phyloP scores from a whole-genome alignment of 2,113 vertebrate species.

The Sturnira hondurensis region DNA sequence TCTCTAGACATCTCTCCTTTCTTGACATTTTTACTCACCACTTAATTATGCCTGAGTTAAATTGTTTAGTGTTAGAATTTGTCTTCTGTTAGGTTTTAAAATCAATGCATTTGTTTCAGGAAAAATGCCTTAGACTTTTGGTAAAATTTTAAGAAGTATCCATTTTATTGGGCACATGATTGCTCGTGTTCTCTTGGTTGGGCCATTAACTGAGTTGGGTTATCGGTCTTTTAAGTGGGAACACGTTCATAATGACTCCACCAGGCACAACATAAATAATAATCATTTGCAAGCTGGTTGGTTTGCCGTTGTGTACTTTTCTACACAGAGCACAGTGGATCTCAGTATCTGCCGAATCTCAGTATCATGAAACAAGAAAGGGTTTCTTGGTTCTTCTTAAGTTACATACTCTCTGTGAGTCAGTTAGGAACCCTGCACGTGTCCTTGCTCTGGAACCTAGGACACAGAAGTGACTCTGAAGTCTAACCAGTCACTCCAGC shows the following conservation, averaged over 20 bases:
- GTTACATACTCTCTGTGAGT: not conserved
- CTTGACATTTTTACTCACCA: not conserved
- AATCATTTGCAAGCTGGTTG: not conserved
- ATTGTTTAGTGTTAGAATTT: not conserved
- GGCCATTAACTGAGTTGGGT: conserved; percentile 1
- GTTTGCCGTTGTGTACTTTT: not conserved
- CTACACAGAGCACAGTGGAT: not conserved
- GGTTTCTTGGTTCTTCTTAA: not conserved
- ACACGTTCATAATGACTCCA: conserved; percentile 26
- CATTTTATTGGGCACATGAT: conserved; percentile 10
- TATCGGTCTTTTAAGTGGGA: conserved; percentile 28
- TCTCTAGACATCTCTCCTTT: not conserved
- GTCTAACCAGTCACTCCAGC: not conserved
- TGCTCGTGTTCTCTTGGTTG: not conserved
- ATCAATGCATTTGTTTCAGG: not conserved
- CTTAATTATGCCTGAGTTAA: not conserved
- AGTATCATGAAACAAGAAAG: not conserved
- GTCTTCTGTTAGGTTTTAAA: not conserved
- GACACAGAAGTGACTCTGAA: not conserved
- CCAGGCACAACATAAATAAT: not conserved
- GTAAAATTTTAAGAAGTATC: conserved; percentile 33
- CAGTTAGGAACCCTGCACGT: not conserved
- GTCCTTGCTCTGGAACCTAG: not conserved
- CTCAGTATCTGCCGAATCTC: not conserved
- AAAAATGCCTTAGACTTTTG: not conserved